Evolutionary conservation across 2,113 vertebrate genomes (phyloP).

Genomic region (Acanthochromis polyacanthus): DNA sequence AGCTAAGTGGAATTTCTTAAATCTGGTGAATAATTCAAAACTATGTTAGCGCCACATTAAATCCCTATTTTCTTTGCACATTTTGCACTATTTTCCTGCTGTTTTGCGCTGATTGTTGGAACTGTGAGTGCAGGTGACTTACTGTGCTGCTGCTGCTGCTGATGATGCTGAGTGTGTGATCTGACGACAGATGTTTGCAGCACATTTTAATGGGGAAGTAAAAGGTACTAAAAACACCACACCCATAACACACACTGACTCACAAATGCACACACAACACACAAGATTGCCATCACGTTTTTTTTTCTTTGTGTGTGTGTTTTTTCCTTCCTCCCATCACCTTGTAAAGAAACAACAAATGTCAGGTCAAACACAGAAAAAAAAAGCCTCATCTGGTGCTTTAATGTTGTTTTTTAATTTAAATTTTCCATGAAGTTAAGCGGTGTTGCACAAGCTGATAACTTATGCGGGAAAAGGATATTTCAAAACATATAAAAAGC

Average conservation of each 20-base stretch:
- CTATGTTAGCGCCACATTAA: too few relatives aligned
- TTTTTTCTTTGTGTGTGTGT: neutral
- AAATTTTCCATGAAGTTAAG: conserved; percentile 4
- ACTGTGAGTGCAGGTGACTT: conserved; percentile 42
- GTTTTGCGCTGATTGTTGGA: neutral
- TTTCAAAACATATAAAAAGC: conserved; percentile 63
- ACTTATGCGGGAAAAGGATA: conserved; percentile 56
- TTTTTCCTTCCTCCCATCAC: conserved; percentile 14
- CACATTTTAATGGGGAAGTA: conserved; percentile 71
- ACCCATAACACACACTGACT: conserved; percentile 55
- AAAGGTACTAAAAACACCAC: conserved; percentile 32
- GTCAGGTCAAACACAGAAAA: too few relatives aligned
- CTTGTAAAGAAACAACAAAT: neutral
- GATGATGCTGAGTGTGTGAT: conserved; percentile 55
- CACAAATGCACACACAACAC: conserved; percentile 29
- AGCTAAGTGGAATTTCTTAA: too few relatives aligned
- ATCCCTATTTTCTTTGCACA: neutral
- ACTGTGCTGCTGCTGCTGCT: conserved; percentile 61
- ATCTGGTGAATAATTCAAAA: too few relatives aligned
- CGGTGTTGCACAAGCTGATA: conserved; percentile 40
- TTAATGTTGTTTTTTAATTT: too few relatives aligned
- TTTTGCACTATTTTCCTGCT: too few relatives aligned
- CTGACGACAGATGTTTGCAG: conserved; percentile 36
- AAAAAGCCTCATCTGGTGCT: too few relatives aligned
- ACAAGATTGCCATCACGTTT: conserved; percentile 15